Conservation (phyloP, 1,140 invertebrate genomes). For the Drosophila bifasciata region DNA sequence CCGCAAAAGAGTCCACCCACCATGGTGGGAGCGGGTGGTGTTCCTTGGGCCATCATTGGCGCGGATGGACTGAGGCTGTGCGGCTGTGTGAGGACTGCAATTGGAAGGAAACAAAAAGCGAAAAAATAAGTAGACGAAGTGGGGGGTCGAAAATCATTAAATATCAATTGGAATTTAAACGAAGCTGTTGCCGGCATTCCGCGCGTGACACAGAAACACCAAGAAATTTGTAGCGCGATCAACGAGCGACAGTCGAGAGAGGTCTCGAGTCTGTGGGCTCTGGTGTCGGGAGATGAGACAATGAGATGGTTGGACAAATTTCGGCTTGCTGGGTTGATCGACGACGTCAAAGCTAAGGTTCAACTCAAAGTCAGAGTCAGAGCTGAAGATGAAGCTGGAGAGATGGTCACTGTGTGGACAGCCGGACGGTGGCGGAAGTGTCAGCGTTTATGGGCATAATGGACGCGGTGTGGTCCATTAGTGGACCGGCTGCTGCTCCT, state of each 20-base stretch:
- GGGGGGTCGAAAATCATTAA: constrained; percentile 60
- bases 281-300: neutral
- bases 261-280: too few species aligned
- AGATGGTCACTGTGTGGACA: constrained; percentile 4
- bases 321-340: constrained; percentile 74
- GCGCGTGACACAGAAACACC: constrained; percentile 79
- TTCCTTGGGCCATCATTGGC: constrained; percentile 84
- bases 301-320: constrained; percentile 69
- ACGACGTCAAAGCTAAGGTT: constrained; percentile 47
- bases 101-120: neutral
- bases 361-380: constrained; percentile 8
- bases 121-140: constrained; percentile 1
- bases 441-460: constrained; percentile 82
- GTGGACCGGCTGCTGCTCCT: constrained; percentile 5
- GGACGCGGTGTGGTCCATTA: constrained; percentile 80
- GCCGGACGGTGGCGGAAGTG: constrained; percentile 66
- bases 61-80: constrained; percentile 58
- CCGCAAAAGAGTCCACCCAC: constrained; percentile 63
- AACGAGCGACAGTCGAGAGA: neutral
- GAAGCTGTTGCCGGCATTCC: constrained; percentile 80
- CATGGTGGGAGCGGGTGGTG: constrained; percentile 81
- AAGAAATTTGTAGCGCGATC: constrained; percentile 72
- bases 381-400: neutral
- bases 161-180: constrained; percentile 82
- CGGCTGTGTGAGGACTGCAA: constrained; percentile 62